These are phyloP conservation scores for Chionoecetes opilio DNA, from an alignment of 1,140 invertebrate species.

Conservation along the genomic window DNA sequence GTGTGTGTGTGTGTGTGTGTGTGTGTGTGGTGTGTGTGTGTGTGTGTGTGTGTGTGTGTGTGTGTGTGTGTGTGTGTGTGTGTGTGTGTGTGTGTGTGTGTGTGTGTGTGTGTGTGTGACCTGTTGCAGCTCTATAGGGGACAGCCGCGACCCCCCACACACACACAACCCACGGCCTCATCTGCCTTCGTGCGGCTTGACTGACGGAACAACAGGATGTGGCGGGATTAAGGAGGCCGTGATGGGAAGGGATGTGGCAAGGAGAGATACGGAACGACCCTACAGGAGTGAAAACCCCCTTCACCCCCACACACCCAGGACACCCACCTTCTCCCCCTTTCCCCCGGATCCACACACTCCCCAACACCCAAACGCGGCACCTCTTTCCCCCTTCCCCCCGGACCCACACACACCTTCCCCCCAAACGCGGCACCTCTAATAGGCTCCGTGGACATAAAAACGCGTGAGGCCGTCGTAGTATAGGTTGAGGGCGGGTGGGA, in stretches of 20 bases:
- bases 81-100: too few species aligned
- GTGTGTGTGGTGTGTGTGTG: too few species aligned
- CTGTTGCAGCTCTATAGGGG: not conserved
- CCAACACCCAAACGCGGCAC: too few species aligned
- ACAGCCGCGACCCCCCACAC: not conserved
- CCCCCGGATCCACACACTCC: too few species aligned
- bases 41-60: too few species aligned
- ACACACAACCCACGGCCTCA: not conserved
- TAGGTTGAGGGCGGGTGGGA: not conserved
- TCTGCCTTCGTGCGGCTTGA: not conserved
- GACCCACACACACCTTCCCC: too few species aligned
- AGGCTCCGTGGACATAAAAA: slow-evolving; percentile 27
- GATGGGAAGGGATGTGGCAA: slow-evolving; percentile 16
- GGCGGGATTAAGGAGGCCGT: slow-evolving; percentile 4
- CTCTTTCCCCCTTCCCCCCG: too few species aligned
- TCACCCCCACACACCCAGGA: too few species aligned
- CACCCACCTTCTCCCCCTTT: too few species aligned
- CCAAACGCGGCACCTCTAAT: slow-evolving; percentile 25
- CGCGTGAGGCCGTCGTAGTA: not conserved
- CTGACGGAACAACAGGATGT: slow-evolving; percentile 16
- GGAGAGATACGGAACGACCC: slow-evolving; percentile 14
- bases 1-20: too few species aligned
- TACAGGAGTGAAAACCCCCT: not conserved
- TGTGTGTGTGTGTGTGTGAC: not conserved
- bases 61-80: too few species aligned